Evolutionary conservation across 2,797 vertebrate genomes (phyloP), one percentile per base, ranked within the genome.

Genomic region (Avahi laniger): DNA sequence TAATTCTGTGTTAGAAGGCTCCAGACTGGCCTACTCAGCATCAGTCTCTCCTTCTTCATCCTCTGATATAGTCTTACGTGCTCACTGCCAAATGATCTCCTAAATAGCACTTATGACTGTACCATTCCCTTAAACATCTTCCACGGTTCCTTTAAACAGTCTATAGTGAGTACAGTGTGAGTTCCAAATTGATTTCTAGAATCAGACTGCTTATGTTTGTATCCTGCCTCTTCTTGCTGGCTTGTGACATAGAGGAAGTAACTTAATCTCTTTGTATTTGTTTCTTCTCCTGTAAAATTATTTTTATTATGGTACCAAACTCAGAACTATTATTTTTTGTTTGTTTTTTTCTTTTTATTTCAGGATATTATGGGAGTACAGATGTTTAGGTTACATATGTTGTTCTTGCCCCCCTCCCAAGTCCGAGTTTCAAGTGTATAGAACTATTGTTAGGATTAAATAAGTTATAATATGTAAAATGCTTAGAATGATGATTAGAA

Each of bases 241-340:
- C 75, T 92, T 95, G 13, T 94, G 72, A 89, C 73, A 88, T 72
- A 76, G 57, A 85, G 46, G 67, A 81, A 89, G 28, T 72, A 52
- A 89, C 30, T n/a, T 88, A 70, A 92, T 81, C 33, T 91, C 43
- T 80, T 88, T 93, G 67, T 91, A 12, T 93, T 81, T 93, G 41
- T 93, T 86, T 95, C 69, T 24, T 38, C 26, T 10, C 93, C 35
- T 91, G 7, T 95, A 88, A 91, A 93, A 61, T 76, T 65, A 33
- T 6, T 33, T 67, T 93, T 70, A 67, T 76, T 67, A 61, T 85
- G 48, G 7, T 80, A 82, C 17, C 50, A 93, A 80, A 75, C 28
- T 33, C 54, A 84, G 70, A 91, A 79, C 91, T 59, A 11, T 90
- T 79, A 8, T 41, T 86, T 41, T 41, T 41, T 41, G n/a, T n/a